Evolutionary conservation across 2,888 invertebrate species (phyloP), one percentile per base, ranked within the genome.

Genomic region (Anthoptus insignis): DNA sequence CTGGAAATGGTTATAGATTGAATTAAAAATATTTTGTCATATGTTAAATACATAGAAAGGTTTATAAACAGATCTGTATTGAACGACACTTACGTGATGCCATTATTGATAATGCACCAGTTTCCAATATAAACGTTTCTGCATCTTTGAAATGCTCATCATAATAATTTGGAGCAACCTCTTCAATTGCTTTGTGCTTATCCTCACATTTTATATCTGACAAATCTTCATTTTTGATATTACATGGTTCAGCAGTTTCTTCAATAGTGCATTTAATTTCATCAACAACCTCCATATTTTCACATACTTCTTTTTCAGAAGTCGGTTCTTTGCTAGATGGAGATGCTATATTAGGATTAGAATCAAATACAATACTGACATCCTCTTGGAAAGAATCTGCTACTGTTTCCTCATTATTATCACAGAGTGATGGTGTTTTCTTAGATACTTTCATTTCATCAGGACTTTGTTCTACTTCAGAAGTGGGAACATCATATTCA

Each of bases 41-140:
- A 27, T 6, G 8, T 27, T 8, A 27, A 4, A 27, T 27, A 27
- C 27, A 27, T 27, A 27, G 8, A 6, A 27, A 27, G 4, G 27
- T 27, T 27, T 27, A 27, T 6, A 27, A 6, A 27, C 4, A 9
- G n/a, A 59, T 19, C 3, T 19, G 1, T 19, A 42, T 1, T 3
- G 1, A 32, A 45, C 56, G 57, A 66, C 49, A 84, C 91, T 90
- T 82, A 93, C 93, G 87, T 64, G 91, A 76, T 70, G 87, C 80
- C 19, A 93, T 75, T 70, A 91, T 91, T 70, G 91, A 85, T 5
- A 93, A 78, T 29, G 88, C 90, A 56, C 94, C 94, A 11, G 96
- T 96, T 82, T 96, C 96, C 73, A 97, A 88, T 63, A 97, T 96
- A 79, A 96, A 96, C 78, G 96, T 96, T 79, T 97, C 96, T n/a